Base-by-base conservation (phyloP, 2,888 invertebrate species). In the Anthoptus insignis region DNA sequence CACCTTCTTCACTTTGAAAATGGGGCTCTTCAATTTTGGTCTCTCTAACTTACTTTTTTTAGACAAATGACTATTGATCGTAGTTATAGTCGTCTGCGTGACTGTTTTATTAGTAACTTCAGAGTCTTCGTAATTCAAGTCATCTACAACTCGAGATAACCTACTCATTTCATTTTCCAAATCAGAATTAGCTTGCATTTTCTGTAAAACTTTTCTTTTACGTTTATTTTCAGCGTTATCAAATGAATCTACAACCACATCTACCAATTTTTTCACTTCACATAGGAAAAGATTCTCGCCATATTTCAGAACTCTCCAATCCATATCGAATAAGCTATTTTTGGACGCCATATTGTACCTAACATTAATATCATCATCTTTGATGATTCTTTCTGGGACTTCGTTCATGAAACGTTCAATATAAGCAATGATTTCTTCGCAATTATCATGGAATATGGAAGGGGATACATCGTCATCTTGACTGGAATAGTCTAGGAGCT, bases 401-500 rank as follows among this genome's bases (percentile, higher is more conserved):
- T 83, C 71, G 3, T 49, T 75, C 85, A 93, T 86, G 0, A 84
- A 65, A 57, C 78, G 84, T 68, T 93, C 92, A 7, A 93, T 89
- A 56, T 91, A 91, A 0, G 89, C 76, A 47, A 89, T 84, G 11
- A 88, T 77, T 73, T 93, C 91, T 71, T 92, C 92, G 57, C 92
- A 91, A 61, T 89, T 89, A 65, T 92, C 93, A 65, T 91, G 86
- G 72, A 91, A 92, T 72, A 92, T 84, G 34, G 88, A 86, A 0
- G 92, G 89, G 3, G 92, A 92, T 14, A 93, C 84, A 71, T 94
- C 95, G 72, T 95, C 94, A 71, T 95, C 95, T 79, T 95, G 95
- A 73, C 95, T 94, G 75, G 95, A 95, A 83, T 95, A 95, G 88
- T 96, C 96, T 75, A 96, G 92, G 77, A 97, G 95, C 76, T 96